phyloP scores from a whole-genome alignment of 2,888 invertebrate species.

The Parelbella ahira region DNA sequence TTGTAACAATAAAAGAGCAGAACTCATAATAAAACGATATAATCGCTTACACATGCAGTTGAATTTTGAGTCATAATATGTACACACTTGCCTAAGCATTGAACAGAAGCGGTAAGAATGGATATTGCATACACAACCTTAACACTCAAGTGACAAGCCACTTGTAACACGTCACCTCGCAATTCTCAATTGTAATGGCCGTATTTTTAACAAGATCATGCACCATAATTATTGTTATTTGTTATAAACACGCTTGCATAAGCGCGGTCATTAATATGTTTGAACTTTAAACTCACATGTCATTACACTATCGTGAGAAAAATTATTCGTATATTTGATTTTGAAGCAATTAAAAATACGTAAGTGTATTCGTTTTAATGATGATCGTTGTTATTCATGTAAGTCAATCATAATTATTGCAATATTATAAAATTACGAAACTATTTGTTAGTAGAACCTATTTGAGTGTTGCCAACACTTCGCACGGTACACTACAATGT shows the following conservation, averaged over 20 bases:
- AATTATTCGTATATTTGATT: background rate
- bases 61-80: too few relatives aligned
- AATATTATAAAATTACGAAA: too few relatives aligned
- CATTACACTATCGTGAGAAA: slow-evolving; percentile 8
- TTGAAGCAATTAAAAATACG: background rate
- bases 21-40: too few relatives aligned
- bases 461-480: background rate
- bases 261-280: slow-evolving; percentile 6
- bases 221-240: slow-evolving; percentile 13
- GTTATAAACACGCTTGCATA: slow-evolving; percentile 4
- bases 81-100: too few relatives aligned
- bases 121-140: background rate
- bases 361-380: too few relatives aligned
- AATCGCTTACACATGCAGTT: too few relatives aligned
- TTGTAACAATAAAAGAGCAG: too few relatives aligned
- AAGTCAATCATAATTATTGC: too few relatives aligned
- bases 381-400: too few relatives aligned
- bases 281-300: slow-evolving; percentile 5
- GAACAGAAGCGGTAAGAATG: background rate
- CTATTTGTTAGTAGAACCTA: too few relatives aligned
- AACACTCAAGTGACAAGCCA: background rate
- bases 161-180: slow-evolving; percentile 1
- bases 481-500: background rate
- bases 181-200: slow-evolving; percentile 1
- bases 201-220: slow-evolving; percentile 13